Evolutionary conservation across 2,113 vertebrate genomes (phyloP).

Genomic region (Seriola aureovittata): DNA sequence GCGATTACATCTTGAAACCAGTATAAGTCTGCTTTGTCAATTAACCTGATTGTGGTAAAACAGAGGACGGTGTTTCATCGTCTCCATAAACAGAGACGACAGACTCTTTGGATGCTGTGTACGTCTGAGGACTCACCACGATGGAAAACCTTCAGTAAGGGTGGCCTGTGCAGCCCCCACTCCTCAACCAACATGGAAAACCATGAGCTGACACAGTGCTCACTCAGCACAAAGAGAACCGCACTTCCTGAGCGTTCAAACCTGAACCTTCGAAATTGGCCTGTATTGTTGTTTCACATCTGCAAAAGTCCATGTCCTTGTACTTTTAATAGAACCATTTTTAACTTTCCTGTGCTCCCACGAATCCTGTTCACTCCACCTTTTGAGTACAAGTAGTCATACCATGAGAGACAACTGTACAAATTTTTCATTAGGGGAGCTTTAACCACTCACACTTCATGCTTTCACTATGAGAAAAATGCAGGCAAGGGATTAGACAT

Average conservation of each 20-base stretch:
- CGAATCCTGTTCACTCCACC: slow-evolving; percentile 20
- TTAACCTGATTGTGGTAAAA: slow-evolving; percentile 63
- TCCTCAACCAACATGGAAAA: slow-evolving; percentile 80
- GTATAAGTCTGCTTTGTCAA: slow-evolving; percentile 58
- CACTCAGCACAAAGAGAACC: slow-evolving; percentile 76
- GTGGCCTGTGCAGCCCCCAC: slow-evolving; percentile 69
- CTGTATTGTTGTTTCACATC: slow-evolving; percentile 74
- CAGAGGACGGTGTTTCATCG: slow-evolving; percentile 62
- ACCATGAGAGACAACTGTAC: background rate
- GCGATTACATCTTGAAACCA: slow-evolving; percentile 31
- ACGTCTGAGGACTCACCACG: slow-evolving; percentile 75
- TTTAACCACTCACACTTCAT: slow-evolving; percentile 19
- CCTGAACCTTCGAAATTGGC: slow-evolving; percentile 69
- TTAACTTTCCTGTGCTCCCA: slow-evolving; percentile 35
- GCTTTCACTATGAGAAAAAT: slow-evolving; percentile 9
- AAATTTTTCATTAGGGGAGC: slow-evolving; percentile 7
- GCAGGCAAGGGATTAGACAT: background rate
- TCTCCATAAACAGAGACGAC: slow-evolving; percentile 80
- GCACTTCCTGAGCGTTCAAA: slow-evolving; percentile 74
- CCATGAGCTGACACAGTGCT: slow-evolving; percentile 72
- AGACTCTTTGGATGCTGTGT: slow-evolving; percentile 68
- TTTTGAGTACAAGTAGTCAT: slow-evolving; percentile 21
- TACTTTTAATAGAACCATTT: slow-evolving; percentile 28
- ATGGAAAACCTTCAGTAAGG: slow-evolving; percentile 79
- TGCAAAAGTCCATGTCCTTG: slow-evolving; percentile 67